Percentiles rank a stretch among this genome's conserved stretches.
phyloP scores from a whole-genome alignment of 2,113 vertebrate genomes.

The Callipepla californica region DNA sequence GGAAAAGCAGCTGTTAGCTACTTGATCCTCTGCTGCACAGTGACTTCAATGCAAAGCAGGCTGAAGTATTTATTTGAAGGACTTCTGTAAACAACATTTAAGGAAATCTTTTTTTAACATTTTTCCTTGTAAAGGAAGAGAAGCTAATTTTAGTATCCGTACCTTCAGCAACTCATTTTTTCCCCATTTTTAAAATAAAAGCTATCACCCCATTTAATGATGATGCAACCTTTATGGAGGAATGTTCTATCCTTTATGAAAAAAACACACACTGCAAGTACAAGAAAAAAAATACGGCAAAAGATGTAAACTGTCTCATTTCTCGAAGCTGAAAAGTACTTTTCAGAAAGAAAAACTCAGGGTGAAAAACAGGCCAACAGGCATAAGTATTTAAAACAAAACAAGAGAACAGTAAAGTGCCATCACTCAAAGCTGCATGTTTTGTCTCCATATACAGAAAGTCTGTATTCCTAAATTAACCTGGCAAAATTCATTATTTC shows the following conservation, averaged over 20 bases:
- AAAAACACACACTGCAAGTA: not conserved
- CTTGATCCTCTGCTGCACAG: not conserved
- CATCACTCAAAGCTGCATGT: not conserved
- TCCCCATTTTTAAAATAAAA: not conserved
- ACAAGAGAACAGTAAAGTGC: not conserved
- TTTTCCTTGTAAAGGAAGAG: not conserved
- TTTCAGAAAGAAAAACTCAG: not conserved
- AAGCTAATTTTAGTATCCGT: not conserved
- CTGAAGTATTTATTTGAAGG: not conserved
- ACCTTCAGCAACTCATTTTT: not conserved
- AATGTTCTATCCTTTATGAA: not conserved
- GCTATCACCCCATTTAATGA: not conserved
- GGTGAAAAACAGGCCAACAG: not conserved
- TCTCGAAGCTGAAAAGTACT: not conserved
- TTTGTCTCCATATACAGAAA: not conserved
- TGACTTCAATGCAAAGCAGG: not conserved
- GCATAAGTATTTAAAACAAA: not conserved
- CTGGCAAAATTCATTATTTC: not conserved
- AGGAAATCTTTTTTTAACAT: not conserved
- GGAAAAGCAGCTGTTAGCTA: not conserved
- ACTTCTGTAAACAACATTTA: not conserved
- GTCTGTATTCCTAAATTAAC: not conserved
- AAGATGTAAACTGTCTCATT: not conserved
- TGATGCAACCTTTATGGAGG: not conserved
- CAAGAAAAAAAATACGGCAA: not conserved